A percentile compares a stretch with the other conserved stretches of the same genome.
phyloP scores from a whole-genome alignment of 2,797 vertebrate species.

The Natrix natrix region DNA sequence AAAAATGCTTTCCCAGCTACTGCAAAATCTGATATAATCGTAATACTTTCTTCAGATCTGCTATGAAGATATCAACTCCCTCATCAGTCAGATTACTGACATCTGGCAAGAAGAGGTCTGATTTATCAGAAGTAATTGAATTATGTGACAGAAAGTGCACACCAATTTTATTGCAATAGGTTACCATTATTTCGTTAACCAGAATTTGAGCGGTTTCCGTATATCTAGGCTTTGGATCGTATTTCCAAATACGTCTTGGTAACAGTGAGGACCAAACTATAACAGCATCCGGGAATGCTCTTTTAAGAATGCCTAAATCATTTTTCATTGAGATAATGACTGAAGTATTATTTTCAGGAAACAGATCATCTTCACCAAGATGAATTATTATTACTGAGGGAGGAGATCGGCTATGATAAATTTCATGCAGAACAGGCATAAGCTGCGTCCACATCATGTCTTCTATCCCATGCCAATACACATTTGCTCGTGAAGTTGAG shows the following conservation, averaged over 20 bases:
- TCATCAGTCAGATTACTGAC: not conserved
- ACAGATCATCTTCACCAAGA: conserved; percentile 33
- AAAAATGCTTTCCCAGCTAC: not conserved
- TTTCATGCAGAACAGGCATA: conserved; percentile 9
- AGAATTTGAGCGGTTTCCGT: not conserved
- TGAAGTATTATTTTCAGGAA: not conserved
- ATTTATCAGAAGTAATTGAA: conserved; percentile 4
- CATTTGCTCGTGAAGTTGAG: not conserved
- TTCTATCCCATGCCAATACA: conserved; percentile 26
- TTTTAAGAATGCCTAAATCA: conserved; percentile 35
- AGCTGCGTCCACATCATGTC: conserved; percentile 26
- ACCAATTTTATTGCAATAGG: conserved; percentile 17
- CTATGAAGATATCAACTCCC: conserved; percentile 21
- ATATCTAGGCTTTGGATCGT: not conserved
- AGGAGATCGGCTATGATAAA: not conserved
- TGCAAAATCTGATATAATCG: not conserved
- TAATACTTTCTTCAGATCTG: not conserved
- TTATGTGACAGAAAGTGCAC: conserved; percentile 12
- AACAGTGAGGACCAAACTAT: conserved; percentile 38
- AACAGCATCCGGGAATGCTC: conserved; percentile 14
- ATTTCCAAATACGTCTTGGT: conserved; percentile 13
- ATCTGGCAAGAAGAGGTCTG: not conserved
- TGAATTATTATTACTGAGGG: conserved; percentile 34
- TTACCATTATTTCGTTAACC: conserved; percentile 2
- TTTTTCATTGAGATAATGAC: conserved; percentile 26